Evolutionary conservation across 2,797 vertebrate species (phyloP).

Genomic region (Cheirogaleus major): DNA sequence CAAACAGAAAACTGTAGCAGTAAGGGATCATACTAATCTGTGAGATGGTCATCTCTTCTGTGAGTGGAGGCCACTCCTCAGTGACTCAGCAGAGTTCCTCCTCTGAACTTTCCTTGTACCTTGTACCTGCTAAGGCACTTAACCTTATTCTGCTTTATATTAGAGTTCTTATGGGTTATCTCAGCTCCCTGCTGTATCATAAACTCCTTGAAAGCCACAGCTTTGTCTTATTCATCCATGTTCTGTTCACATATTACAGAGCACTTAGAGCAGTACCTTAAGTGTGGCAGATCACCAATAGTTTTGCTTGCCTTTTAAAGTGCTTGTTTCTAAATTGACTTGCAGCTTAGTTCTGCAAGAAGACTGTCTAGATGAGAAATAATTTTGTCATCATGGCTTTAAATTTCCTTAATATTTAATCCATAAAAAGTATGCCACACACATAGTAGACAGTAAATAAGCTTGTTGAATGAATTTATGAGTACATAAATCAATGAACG

Average conservation of each 20-base stretch:
- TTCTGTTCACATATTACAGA: not conserved
- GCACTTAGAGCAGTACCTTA: not conserved
- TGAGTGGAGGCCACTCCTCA: not conserved
- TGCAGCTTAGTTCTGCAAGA: slow-evolving; percentile 1
- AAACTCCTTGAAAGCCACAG: not conserved
- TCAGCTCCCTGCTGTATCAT: not conserved
- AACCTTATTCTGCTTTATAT: not conserved
- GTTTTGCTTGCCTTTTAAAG: slow-evolving; percentile 27
- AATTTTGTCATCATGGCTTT: not conserved
- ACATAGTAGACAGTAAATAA: not conserved
- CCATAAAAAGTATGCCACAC: not conserved
- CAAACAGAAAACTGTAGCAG: not conserved
- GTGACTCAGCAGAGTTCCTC: not conserved
- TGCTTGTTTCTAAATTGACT: slow-evolving; percentile 14
- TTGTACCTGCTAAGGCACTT: not conserved
- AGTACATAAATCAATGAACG: not conserved
- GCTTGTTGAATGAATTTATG: not conserved
- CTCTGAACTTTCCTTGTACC: not conserved
- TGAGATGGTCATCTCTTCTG: not conserved
- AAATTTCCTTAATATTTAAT: slow-evolving; percentile 33
- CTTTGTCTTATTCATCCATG: not conserved
- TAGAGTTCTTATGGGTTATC: not conserved
- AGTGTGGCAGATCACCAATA: not conserved
- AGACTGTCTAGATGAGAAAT: slow-evolving; percentile 1
- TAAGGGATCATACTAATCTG: fast-evolving